phyloP scores from a whole-genome alignment of 2,888 invertebrate species.

The Kuschelorhynchus macadamiae region DNA sequence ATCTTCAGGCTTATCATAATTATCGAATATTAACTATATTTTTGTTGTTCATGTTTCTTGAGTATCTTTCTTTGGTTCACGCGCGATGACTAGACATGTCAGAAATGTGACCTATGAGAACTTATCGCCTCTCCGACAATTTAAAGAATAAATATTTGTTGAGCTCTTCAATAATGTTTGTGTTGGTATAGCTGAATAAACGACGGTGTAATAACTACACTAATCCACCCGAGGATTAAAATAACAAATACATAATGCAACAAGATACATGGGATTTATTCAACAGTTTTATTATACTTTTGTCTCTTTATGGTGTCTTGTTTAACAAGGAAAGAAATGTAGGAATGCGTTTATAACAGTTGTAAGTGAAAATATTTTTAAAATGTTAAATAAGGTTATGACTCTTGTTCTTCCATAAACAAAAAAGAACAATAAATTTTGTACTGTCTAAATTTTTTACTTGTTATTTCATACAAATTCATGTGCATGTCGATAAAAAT shows the following conservation, averaged over 20 bases:
- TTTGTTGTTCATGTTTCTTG: no score
- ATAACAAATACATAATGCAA: slow-evolving; percentile 46
- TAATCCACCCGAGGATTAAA: slow-evolving; percentile 46
- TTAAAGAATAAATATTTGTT: slow-evolving; percentile 48
- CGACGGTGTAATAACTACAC: slow-evolving; percentile 38
- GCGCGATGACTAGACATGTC: background rate
- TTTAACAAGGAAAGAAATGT: slow-evolving; percentile 2
- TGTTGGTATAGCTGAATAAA: slow-evolving; percentile 47
- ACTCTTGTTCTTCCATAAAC: background rate
- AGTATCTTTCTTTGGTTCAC: slow-evolving; percentile 1
- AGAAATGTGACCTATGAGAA: slow-evolving; percentile 17
- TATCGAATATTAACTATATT: no score
- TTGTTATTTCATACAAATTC: no score
- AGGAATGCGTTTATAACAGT: slow-evolving; percentile 7
- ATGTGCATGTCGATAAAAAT: no score
- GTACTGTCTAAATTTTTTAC: background rate
- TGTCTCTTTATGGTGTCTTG: slow-evolving; percentile 21
- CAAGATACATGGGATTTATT: slow-evolving; percentile 22
- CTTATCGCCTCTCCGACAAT: slow-evolving; percentile 37
- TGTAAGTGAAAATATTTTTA: slow-evolving; percentile 15
- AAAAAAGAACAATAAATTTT: background rate
- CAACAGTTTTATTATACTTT: slow-evolving; percentile 36
- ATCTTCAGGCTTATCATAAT: no score
- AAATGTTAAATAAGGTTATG: slow-evolving; percentile 3
- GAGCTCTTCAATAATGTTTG: slow-evolving; percentile 42